Evolutionary conservation across 2,888 invertebrate species (phyloP), one percentile per base, ranked within the genome.

Genomic region (Linnaemya vulpina): DNA sequence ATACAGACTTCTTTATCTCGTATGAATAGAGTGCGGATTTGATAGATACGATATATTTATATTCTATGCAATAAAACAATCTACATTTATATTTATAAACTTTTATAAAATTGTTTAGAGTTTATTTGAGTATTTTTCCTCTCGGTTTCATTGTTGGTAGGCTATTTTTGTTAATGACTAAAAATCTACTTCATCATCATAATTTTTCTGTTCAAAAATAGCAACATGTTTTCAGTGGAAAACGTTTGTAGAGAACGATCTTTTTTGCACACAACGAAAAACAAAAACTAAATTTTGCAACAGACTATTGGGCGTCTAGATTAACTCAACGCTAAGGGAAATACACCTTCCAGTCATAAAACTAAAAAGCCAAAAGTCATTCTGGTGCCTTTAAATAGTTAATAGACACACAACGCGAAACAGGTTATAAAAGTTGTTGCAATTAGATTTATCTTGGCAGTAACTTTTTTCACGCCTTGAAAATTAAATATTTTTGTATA

Each of bases 91-190:
- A 79, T 82, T 75, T 85, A 67, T 82, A 85, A 78, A 85, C 65
- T 75, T 85, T 82, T 71, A 78, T 82, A 65, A 70, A 80, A 84
- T 67, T 71, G 67, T 67, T 73, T 43, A 53, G 25, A 60, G 60
- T 60, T 60, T 68, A 43, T 17, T 75, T 71, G 46, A 51, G 51
- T 60, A 35, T 53, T 43, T 58, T 70, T 62, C 43, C 62, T 62
- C 78, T 62, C 68, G 38, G 1, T 46, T 55, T 67, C 40, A 80
- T 80, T 74, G 73, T 73, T 58, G 74, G 25, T 58, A 78, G 70
- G 78, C 81, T 85, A 82, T 85, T 85, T 85, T 82, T 85, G 77
- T 83, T 68, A 74, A 81, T 81, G 76, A 77, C 84, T 78, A 68
- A 62, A 82, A 49, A 78, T 58, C 60, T 43, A 60, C 74, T 60